Base-by-base conservation (phyloP, 2,888 invertebrate species). In the Leucophenga montana region DNA sequence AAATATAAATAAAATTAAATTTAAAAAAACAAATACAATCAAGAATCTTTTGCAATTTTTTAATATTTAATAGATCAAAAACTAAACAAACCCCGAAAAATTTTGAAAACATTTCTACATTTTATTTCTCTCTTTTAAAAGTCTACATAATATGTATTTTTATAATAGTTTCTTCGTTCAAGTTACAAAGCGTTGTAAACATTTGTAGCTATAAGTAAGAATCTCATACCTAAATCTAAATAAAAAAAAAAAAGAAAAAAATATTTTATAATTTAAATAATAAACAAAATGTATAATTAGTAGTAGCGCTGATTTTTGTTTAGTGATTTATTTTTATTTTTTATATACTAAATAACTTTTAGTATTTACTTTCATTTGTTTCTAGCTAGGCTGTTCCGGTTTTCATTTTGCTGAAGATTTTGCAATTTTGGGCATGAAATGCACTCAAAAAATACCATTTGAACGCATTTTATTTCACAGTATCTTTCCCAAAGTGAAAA, bases 141-240 rank as follows among this genome's bases (percentile, higher is more conserved):
- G 62, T 33, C 8, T 33, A 33, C 3, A 39, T 11, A 39, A 39
- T 11, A 27, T 22, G 14, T 27, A 14, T 27, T 14, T 31, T 13
- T 57, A 22, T 14, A 22, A 13, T 64, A 20, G 46, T n/a, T 50
- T n/a, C 62, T 64, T 46, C 62, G 62, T 22, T 16, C 13, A 27
- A 64, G 62, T 64, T 46, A 16, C 62, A 64, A 48, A 48, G 18
- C 39, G 62, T 64, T 64, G 62, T 22, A 64, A 64, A 64, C 62
- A 46, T 48, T 64, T 64, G 62, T 46, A 64, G 22, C 27, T 48
- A 48, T 20, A 75, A 73, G 69, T 73, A 71, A 65, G 82, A 82
- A 83, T 81, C 82, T 82, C 74, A 75, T 39, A 39, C 73, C 73
- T 71, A 70, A 67, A 62, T 73, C 69, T 67, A 71, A 66, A 20